Conservation (phyloP, 30 jellyfish, hydroid and myxozoan genomes). For the Turritopsis dohrnii region DNA sequence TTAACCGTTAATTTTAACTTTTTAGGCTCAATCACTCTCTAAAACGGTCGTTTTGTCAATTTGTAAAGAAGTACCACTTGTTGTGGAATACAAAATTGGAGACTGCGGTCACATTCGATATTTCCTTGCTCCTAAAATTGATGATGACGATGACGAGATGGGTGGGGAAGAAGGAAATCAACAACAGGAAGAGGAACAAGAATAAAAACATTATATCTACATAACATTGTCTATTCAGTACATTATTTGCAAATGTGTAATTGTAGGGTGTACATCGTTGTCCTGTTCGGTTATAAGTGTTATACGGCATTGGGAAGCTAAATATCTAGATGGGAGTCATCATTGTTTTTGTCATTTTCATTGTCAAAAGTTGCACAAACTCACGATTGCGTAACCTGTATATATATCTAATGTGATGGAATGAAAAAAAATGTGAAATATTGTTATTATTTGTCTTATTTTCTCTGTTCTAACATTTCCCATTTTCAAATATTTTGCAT, state of each 20-base stretch:
- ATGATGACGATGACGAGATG: constrained; percentile 50
- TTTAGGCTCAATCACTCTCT: constrained; percentile 84
- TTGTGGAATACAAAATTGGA: constrained; percentile 78
- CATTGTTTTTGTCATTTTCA: neutral
- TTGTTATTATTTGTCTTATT: neutral
- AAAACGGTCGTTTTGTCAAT: constrained; percentile 72
- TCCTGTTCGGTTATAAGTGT: neutral
- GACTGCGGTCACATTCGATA: constrained; percentile 85
- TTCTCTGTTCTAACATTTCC: neutral
- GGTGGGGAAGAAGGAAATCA: constrained; percentile 11
- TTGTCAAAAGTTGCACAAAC: neutral
- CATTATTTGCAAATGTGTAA: no score
- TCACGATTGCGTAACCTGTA: neutral
- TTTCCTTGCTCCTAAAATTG: constrained; percentile 90
- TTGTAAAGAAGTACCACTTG: constrained; percentile 88
- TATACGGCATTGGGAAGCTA: neutral
- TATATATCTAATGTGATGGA: neutral
- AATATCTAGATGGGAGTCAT: neutral
- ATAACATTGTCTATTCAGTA: no score
- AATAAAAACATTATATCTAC: constrained; percentile 2
- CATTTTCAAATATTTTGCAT: neutral
- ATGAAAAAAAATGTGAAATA: no score
- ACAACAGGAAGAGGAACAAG: constrained; percentile 10
- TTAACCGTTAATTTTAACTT: constrained; percentile 5
- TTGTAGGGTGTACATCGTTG: no score